Conservation (phyloP, 2,888 invertebrate species). For the Scaptomyza caliginosa region DNA sequence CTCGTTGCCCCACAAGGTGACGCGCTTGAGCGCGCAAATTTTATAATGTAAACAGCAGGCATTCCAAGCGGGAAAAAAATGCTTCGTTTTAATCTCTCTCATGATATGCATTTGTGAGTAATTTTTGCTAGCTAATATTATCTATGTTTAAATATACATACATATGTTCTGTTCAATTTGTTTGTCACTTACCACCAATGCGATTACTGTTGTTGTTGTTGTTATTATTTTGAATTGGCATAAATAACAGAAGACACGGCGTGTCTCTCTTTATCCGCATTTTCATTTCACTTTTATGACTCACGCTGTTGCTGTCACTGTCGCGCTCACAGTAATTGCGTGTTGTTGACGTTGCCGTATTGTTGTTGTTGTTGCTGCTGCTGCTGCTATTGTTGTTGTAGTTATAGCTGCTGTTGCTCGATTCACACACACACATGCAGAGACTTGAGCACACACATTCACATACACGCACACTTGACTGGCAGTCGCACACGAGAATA, state of each 20-base stretch:
- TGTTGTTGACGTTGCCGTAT: constrained; percentile 72
- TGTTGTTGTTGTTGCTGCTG: constrained; percentile 56
- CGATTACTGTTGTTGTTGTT: constrained; percentile 59
- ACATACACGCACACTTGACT: constrained; percentile 51
- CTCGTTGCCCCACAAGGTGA: constrained; percentile 11
- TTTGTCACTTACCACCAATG: constrained; percentile 66
- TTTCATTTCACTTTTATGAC: constrained; percentile 85
- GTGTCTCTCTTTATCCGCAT: constrained; percentile 89
- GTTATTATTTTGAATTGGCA: constrained; percentile 84
- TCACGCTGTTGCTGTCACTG: constrained; percentile 83
- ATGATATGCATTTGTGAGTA: constrained; percentile 46
- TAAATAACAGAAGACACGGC: constrained; percentile 87
- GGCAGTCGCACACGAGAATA: constrained; percentile 31
- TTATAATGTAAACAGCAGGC: constrained; percentile 66
- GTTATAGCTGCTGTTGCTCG: constrained; percentile 57
- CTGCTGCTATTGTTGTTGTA: constrained; percentile 38
- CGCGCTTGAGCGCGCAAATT: constrained; percentile 64
- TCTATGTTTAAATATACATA: constrained; percentile 7
- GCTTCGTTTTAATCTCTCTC: constrained; percentile 37
- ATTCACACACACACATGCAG: constrained; percentile 60
- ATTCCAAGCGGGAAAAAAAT: constrained; percentile 64
- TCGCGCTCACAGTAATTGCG: constrained; percentile 77
- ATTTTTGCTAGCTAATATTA: constrained; percentile 34
- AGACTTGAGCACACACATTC: constrained; percentile 28
- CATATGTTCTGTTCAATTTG: constrained; percentile 1